phyloP scores from a whole-genome alignment of 2,888 invertebrate genomes.

The Stegophylla sp. region DNA sequence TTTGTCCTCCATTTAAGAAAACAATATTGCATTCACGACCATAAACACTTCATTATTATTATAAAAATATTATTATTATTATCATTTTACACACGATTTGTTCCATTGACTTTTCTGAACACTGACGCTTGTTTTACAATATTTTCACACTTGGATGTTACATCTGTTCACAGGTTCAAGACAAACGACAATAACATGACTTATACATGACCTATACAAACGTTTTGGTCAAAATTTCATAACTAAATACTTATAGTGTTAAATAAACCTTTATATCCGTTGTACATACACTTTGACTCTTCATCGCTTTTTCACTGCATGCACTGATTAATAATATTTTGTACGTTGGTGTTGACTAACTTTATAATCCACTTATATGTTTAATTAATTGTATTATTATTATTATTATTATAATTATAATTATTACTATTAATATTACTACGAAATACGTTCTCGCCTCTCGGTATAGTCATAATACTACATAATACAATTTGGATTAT shows the following conservation, averaged over 20 bases:
- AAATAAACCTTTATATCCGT: background rate
- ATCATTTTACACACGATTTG: background rate
- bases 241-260: background rate
- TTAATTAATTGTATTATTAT: background rate
- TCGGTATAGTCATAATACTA: too few relatives aligned
- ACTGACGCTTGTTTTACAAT: background rate
- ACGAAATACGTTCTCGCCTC: too few relatives aligned
- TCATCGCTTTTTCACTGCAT: background rate
- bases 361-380: background rate
- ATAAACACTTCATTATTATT: background rate
- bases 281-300: conserved; percentile 4
- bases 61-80: background rate
- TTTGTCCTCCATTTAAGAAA: conserved; percentile 8
- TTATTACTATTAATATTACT: background rate
- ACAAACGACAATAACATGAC: conserved; percentile 48
- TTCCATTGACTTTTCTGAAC: background rate
- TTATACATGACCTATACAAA: background rate
- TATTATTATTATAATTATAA: background rate
- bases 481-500: too few relatives aligned
- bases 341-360: background rate
- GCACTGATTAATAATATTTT: conserved; percentile 26
- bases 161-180: conserved; percentile 55
- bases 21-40: background rate
- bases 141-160: conserved; percentile 22
- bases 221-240: conserved; percentile 19